Evolutionary conservation across 2,888 invertebrate genomes (phyloP), one percentile per base, ranked within the genome.

Genomic region (Ditylenchus weischeri): DNA sequence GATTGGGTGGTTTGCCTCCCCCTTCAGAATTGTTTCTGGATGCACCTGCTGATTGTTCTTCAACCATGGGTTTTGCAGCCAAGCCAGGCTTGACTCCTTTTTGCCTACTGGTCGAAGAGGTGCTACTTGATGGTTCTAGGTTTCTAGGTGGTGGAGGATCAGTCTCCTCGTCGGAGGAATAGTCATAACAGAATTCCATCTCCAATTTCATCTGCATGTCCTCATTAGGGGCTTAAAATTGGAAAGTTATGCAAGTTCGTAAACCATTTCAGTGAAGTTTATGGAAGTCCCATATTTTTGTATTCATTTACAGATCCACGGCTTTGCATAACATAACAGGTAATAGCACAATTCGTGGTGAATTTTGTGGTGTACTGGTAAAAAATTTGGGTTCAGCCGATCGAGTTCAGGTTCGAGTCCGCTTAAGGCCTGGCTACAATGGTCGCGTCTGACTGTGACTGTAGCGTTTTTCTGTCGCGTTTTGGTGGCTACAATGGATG

Each of bases 131-230:
- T 23, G 29, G 54, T n/a, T 54, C 54, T 7, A 54, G 54, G 54
- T 54, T 51, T 29, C 54, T 54, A 13, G 54, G 54, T 23, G 54
- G 23, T 29, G 54, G 54, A 18, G 62, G 62, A 62, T 62, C 62
- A 29, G 62, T 62, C 49, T 62, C 62, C 62, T 62, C 62, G n/a
- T 62, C 62, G 43, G 62, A 62, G 10, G 62, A 62, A 8, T 43
- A 43, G 49, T 62, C 62, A 11, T 62, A 23, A 13, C 36, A 48
- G 43, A 62, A 47, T 47, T 38, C 62, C 62, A 62, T 38, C 19
- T 62, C 62, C 8, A 47, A 62, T n/a, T 48, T 62, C 21, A 38
- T 38, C 7, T 23, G 62, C 43, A 48, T 47, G 13, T 62, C 62
- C 62, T 62, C 54, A 54, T 29, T 54, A 54, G 54, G 54, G 10